phyloP scores from a whole-genome alignment of 1,140 invertebrate species.

The Lysiphlebus fabarum region DNA sequence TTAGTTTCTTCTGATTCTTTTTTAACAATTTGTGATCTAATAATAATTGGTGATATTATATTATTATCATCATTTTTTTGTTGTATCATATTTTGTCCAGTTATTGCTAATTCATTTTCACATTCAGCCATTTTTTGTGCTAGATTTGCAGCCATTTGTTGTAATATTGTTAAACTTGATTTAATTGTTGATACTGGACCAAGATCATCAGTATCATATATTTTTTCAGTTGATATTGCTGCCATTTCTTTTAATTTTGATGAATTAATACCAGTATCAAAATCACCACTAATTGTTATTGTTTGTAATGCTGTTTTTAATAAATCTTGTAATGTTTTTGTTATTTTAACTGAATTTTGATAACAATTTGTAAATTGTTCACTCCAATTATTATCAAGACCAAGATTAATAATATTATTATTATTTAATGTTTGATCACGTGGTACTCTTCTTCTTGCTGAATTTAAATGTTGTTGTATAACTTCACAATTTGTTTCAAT shows the following conservation, averaged over 20 bases:
- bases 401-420: conserved; percentile 61
- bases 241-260: conserved; percentile 70
- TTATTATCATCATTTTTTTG: conserved; percentile 30
- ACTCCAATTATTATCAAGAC: conserved; percentile 63
- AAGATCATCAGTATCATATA: conserved; percentile 76
- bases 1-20: conserved; percentile 90
- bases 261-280: conserved; percentile 59
- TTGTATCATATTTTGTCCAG: conserved; percentile 32
- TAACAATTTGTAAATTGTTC: conserved; percentile 60
- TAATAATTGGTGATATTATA: conserved; percentile 71
- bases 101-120: conserved; percentile 50
- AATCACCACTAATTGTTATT: conserved; percentile 57
- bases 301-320: conserved; percentile 60
- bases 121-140: conserved; percentile 52
- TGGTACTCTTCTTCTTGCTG: conserved; percentile 72
- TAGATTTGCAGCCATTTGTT: conserved; percentile 56
- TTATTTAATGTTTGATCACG: conserved; percentile 49
- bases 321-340: conserved; percentile 63
- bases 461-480: conserved; percentile 79
- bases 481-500: conserved; percentile 71
- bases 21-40: conserved; percentile 79
- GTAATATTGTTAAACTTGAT: conserved; percentile 63
- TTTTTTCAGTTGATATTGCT: conserved; percentile 64
- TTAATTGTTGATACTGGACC: conserved; percentile 77
- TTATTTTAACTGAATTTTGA: conserved; percentile 60